Percentiles rank a stretch among this genome's conserved stretches.
These are phyloP conservation scores for Triplophysa dalaica DNA, from an alignment of 2,113 vertebrate genomes.

Conservation along the genomic window DNA sequence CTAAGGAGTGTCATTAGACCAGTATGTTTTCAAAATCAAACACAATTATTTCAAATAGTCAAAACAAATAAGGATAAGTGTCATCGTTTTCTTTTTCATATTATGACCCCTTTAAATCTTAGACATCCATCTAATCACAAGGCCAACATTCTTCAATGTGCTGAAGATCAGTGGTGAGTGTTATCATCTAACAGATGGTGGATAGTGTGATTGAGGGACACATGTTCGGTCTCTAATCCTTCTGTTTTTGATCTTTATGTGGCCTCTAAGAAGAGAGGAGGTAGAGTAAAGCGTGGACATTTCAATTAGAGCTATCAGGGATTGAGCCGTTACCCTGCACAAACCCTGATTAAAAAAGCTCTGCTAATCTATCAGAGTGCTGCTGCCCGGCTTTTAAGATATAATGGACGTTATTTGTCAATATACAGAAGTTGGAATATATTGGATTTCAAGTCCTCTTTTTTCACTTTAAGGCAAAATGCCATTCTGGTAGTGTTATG, in stretches of 20 bases:
- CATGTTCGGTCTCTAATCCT: slow-evolving; percentile 59
- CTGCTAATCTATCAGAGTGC: slow-evolving; percentile 48
- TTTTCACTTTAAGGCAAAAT: not conserved
- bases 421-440: slow-evolving; percentile 15
- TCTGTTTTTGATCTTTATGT: slow-evolving; percentile 61
- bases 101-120: not conserved
- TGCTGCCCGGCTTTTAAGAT: slow-evolving; percentile 44
- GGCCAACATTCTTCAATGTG: not conserved
- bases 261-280: slow-evolving; percentile 44
- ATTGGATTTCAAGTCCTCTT: not conserved
- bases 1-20: too few species aligned
- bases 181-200: slow-evolving; percentile 63
- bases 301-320: slow-evolving; percentile 68
- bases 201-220: slow-evolving; percentile 61
- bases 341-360: slow-evolving; percentile 48
- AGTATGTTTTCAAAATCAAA: too few species aligned
- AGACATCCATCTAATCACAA: not conserved
- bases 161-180: slow-evolving; percentile 19
- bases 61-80: too few species aligned
- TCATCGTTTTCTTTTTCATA: too few species aligned
- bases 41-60: too few species aligned
- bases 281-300: slow-evolving; percentile 61
- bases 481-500: not conserved
- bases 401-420: slow-evolving; percentile 30
- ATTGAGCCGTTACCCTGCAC: slow-evolving; percentile 52